phyloP scores from a whole-genome alignment of 1,140 invertebrate genomes.

The Mizuhopecten yessoensis region DNA sequence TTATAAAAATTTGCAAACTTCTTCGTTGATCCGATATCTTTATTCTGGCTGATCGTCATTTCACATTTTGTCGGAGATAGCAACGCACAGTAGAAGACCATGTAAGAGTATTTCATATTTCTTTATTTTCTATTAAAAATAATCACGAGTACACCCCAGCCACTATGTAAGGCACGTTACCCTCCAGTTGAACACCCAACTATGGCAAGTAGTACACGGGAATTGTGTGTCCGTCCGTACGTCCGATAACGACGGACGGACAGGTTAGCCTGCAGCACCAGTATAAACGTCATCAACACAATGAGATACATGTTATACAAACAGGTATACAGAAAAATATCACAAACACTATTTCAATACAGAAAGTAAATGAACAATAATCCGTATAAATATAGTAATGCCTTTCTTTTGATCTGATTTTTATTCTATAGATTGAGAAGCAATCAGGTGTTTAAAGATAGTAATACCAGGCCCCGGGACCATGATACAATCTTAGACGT shows the following conservation, averaged over 20 bases:
- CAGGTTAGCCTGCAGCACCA: not conserved
- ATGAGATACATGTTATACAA: not conserved
- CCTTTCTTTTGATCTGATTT: no score
- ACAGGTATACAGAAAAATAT: not conserved
- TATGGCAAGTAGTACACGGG: not conserved
- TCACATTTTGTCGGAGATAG: no score
- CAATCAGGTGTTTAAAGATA: no score
- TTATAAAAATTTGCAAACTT: no score
- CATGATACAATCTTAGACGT: no score
- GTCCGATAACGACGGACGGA: no score
- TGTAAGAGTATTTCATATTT: not conserved
- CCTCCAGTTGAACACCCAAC: not conserved
- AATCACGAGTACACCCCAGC: not conserved
- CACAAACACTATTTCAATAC: not conserved
- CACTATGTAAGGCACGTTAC: conserved; percentile 13
- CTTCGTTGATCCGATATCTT: no score
- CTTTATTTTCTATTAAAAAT: conserved; percentile 26
- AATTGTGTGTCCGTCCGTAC: no score
- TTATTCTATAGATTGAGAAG: no score
- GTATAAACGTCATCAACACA: not conserved
- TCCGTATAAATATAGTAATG: conserved; percentile 6
- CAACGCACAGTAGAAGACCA: not conserved
- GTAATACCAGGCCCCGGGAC: no score
- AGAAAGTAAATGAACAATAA: not conserved
- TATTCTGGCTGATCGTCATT: no score